Evolutionary conservation across 2,888 invertebrate genomes (phyloP), one percentile per base, ranked within the genome.

Genomic region (Pyrrhia umbra): DNA sequence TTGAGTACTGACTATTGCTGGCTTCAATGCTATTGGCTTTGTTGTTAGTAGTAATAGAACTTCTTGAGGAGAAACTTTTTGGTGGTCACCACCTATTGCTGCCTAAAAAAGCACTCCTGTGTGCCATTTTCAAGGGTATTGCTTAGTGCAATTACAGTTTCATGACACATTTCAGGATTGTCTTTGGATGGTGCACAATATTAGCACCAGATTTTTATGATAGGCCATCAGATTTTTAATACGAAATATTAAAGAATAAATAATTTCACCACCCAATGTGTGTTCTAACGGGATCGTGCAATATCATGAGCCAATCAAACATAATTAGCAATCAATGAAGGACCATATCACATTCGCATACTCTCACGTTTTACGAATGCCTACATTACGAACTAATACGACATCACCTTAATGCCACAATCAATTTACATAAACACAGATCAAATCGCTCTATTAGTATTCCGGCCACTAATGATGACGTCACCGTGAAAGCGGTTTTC

Each of bases 401-500:
- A 37, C 25, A 43, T 27, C 25, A 20, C 6, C 2, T 2, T 34
- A 65, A 72, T 54, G 8, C 30, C 16, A 27, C 37, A 66, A 58
- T 47, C 37, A 57, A 58, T 52, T 58, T 34, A 49, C 51, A 59
- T 73, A 47, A 50, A 49, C 34, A 8, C 6, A 52, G n/a, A 54
- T 42, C 16, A 37, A 43, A 59, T 25, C 8, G 9, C 37, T 34
- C 39, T n/a, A 50, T 63, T 23, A 6, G 49, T 39, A 72, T 69
- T 72, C 57, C 52, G 57, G 76, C 34, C 71, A 63, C 15, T 6
- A 46, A 21, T 34, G 5, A 13, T 43, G 21, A 70, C 54, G 76
- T 69, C 54, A 75, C n/a, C 9, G 54, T 13, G 71, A 72, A 72
- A 72, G 71, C 57, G 37, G 50, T 69, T 70, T 72, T 68, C 75